phyloP scores from a whole-genome alignment of 2,888 invertebrate genomes.

The Lasioglossum villosulum region DNA sequence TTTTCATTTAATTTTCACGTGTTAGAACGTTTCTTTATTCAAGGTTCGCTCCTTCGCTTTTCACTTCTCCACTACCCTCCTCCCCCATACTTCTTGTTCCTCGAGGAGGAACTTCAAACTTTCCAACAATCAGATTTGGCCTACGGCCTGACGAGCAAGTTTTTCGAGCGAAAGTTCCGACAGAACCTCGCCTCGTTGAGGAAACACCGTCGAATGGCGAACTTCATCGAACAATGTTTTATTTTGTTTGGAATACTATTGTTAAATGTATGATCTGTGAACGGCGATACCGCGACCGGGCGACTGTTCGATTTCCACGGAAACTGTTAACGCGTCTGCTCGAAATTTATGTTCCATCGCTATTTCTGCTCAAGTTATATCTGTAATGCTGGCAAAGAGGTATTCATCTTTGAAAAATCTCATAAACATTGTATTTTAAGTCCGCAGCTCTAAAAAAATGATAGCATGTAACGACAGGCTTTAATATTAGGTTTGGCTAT shows the following conservation, averaged over 20 bases:
- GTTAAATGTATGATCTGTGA: not conserved
- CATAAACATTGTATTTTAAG: no score
- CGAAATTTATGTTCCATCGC: not conserved
- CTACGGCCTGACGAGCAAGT: conserved; percentile 38
- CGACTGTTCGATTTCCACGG: not conserved
- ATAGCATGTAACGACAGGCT: no score
- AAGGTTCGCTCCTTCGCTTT: not conserved
- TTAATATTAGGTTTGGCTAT: no score
- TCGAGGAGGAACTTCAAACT: conserved; percentile 26
- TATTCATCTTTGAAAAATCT: not conserved
- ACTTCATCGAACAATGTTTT: not conserved
- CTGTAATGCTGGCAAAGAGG: not conserved
- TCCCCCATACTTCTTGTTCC: not conserved
- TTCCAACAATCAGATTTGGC: conserved; percentile 49
- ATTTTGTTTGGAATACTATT: not conserved
- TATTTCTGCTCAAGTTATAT: not conserved
- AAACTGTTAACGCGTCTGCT: not conserved
- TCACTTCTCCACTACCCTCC: not conserved
- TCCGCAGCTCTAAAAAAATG: no score
- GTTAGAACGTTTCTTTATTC: not conserved
- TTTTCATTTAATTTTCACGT: conserved; percentile 1
- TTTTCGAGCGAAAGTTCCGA: conserved; percentile 37
- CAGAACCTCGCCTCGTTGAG: conserved; percentile 13
- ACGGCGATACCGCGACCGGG: not conserved
- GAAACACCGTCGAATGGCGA: conserved; percentile 18